Percentiles rank a stretch among this genome's conserved stretches.
Evolutionary conservation across 2,113 vertebrate species (phyloP).

Genomic region (Nettapus auritus): DNA sequence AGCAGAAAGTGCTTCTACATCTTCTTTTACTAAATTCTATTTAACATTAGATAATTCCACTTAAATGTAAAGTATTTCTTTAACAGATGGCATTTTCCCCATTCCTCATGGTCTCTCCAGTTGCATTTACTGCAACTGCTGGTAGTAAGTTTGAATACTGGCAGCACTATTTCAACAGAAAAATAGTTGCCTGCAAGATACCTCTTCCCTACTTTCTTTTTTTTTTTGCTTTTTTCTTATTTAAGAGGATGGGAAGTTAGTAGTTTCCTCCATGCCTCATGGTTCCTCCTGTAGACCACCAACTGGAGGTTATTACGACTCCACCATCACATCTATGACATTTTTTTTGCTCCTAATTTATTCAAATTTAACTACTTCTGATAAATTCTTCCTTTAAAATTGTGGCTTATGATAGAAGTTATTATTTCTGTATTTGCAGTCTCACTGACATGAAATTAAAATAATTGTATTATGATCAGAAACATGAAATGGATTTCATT

Average conservation of each 20-base stretch:
- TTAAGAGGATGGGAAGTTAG: background rate
- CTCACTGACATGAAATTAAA: background rate
- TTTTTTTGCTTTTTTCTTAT: background rate
- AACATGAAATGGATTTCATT: conserved; percentile 10
- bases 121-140: background rate
- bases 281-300: background rate
- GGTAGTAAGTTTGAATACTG: background rate
- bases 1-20: background rate
- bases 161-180: background rate
- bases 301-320: background rate
- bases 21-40: background rate
- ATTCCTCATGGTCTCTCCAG: background rate
- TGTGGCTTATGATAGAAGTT: background rate
- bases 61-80: background rate
- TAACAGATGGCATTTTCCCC: background rate
- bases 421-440: background rate
- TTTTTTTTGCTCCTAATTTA: background rate
- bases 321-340: background rate
- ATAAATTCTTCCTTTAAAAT: background rate
- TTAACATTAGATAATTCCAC: background rate
- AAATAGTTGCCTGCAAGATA: background rate
- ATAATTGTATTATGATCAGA: conserved; percentile 30
- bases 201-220: background rate
- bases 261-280: background rate
- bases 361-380: background rate